phyloP scores from a whole-genome alignment of 2,888 invertebrate species.

The Eudemis profundana region DNA sequence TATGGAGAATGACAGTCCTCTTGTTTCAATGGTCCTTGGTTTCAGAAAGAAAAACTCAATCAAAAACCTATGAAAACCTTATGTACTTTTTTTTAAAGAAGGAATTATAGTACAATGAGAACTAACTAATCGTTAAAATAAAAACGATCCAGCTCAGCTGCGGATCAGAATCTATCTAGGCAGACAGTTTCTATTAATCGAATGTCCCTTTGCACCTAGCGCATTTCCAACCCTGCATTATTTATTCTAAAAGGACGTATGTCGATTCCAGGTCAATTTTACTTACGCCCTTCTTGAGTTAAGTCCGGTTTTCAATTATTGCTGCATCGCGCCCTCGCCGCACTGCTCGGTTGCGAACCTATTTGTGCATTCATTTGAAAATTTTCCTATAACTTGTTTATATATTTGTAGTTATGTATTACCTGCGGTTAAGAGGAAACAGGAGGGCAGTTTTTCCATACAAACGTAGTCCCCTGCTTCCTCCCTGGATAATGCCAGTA shows the following conservation, averaged over 20 bases:
- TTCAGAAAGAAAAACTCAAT: too few relatives aligned
- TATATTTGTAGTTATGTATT: background rate
- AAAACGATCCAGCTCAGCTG: background rate
- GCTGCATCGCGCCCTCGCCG: constrained; percentile 17
- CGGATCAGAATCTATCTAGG: background rate
- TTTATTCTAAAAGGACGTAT: background rate
- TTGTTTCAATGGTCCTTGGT: too few relatives aligned
- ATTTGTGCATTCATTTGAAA: constrained; percentile 27
- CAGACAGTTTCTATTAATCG: constrained; percentile 29
- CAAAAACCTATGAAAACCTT: too few relatives aligned
- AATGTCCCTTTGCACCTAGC: constrained; percentile 11
- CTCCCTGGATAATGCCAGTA: too few relatives aligned
- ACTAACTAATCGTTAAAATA: background rate
- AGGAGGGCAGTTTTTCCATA: too few relatives aligned
- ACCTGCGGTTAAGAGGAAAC: too few relatives aligned
- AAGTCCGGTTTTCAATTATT: constrained; percentile 15
- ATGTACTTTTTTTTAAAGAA: too few relatives aligned
- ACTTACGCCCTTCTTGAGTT: background rate
- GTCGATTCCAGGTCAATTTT: background rate
- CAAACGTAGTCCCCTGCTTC: too few relatives aligned
- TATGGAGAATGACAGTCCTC: too few relatives aligned
- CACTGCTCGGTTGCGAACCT: constrained; percentile 17
- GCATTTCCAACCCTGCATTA: background rate
- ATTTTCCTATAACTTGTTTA: constrained; percentile 1
- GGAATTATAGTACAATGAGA: too few relatives aligned